Base-by-base conservation (phyloP, 92 coral and sea anemone genomes). In the Pocillopora meandrina region DNA sequence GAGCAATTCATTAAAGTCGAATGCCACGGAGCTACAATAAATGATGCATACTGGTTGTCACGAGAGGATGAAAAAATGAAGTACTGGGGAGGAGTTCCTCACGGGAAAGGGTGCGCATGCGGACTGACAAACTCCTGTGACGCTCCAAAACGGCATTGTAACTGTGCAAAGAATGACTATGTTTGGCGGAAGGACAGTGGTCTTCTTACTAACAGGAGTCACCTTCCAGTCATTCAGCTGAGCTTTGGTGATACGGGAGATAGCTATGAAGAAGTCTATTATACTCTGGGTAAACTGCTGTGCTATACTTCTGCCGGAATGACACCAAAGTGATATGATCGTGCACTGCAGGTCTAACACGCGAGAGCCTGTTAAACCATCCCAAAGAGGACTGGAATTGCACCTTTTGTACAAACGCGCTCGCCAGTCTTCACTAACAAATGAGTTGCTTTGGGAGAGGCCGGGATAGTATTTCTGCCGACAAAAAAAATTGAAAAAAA, bases 221-320 rank as follows among this genome's bases (percentile, higher is more conserved):
- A 74, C 62, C 75, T 86, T 64, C 90, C 90, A 0, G 90, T 86
- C 68, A 36, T 76, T 47, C 80, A 80, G 63, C 56, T 86, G 65
- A 63, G 81, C 33, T 86, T 86, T 72, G 90, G 90, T 1, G 90
- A 86, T 81, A 26, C 83, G 7, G 70, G 74, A 0, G 69, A 4
- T 8, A 0, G 21, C 15, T 0, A 16, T 2, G 90, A 86, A 63
- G 59, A 80, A 66, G 86, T 81, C 55, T 80, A 80, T 65, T 76
- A 80, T 75, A 80, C 90, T 35, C 76, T 86, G 67, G 90, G 86
- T 9, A 26, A 26, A 26, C 31, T 26, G 31, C 31, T 0, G 31
- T 26, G 31, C 31, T 26, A 70, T 58, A 77, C 76, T 19, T n/a
- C 36, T 68, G 56, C 55, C 49, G 65, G 36, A 78, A 5, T 20